phyloP scores from a whole-genome alignment of 2,113 vertebrate genomes.

The Channa argus region DNA sequence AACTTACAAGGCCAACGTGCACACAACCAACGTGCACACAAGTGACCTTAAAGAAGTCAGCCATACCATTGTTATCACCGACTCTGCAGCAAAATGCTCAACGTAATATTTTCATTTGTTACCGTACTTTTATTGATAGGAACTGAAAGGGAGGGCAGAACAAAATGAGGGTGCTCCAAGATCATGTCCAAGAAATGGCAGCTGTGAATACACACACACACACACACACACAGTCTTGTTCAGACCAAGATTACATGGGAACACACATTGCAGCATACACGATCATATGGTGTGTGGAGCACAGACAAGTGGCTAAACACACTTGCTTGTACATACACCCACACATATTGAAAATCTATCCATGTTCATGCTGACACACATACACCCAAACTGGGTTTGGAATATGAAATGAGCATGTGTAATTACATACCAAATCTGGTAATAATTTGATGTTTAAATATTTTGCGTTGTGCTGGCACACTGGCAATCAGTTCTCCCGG shows the following conservation, averaged over 20 bases:
- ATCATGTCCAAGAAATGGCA: conserved; percentile 44
- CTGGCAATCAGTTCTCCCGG: conserved; percentile 57
- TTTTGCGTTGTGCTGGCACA: conserved; percentile 62
- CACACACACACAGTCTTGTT: background rate
- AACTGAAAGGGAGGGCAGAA: conserved; percentile 15
- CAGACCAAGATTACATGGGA: background rate
- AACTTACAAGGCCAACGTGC: background rate
- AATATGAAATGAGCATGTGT: conserved; percentile 64
- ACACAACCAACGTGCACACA: conserved; percentile 48
- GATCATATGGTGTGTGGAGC: background rate
- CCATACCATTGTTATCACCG: conserved; percentile 15
- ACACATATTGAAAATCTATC: conserved; percentile 22
- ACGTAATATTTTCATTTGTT: conserved; percentile 48
- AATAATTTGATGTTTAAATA: conserved; percentile 80
- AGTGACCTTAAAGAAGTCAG: background rate
- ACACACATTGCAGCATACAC: background rate
- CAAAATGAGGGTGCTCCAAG: conserved; percentile 19
- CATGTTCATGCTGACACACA: conserved; percentile 6
- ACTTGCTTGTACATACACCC: background rate
- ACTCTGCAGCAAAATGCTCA: conserved; percentile 33
- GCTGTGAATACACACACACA: conserved; percentile 53
- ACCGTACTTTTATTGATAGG: conserved; percentile 58
- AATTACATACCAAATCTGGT: conserved; percentile 67
- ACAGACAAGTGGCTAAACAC: background rate
- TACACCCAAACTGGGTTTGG: conserved; percentile 8